phyloP scores from a whole-genome alignment of 1,140 invertebrate species.

The Battus philenor region DNA sequence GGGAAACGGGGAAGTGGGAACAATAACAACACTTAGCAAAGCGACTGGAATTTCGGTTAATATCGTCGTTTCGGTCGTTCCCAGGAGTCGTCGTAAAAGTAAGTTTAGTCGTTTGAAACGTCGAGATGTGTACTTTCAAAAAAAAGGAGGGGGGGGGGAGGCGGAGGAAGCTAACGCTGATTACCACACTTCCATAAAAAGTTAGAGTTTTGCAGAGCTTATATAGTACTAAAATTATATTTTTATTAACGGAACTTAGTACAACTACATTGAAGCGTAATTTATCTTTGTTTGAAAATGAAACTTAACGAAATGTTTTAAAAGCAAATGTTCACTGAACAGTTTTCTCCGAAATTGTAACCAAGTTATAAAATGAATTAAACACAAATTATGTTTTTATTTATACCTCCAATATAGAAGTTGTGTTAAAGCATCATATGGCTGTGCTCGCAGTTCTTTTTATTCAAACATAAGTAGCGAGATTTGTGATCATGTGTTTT shows the following conservation, averaged over 20 bases:
- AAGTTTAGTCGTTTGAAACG: conserved; percentile 15
- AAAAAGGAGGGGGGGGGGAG: conserved; percentile 5
- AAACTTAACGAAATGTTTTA: no score
- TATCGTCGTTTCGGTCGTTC: conserved; percentile 13
- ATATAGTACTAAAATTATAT: conserved; percentile 13
- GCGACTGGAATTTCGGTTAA: conserved; percentile 15
- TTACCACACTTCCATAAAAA: conserved; percentile 12
- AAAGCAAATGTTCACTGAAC: no score
- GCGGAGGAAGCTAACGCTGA: conserved; percentile 1
- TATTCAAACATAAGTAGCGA: no score
- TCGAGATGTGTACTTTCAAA: conserved; percentile 13
- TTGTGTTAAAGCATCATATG: no score
- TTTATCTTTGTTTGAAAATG: neutral
- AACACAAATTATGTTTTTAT: no score
- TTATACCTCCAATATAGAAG: no score
- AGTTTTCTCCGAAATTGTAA: no score
- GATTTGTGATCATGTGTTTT: no score
- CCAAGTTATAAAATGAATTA: no score
- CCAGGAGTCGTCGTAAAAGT: conserved; percentile 12
- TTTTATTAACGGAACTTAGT: conserved; percentile 11
- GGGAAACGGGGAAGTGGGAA: conserved; percentile 10
- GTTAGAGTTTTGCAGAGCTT: conserved; percentile 7
- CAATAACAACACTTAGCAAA: conserved; percentile 13
- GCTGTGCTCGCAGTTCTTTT: no score
- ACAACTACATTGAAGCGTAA: conserved; percentile 5